Percentiles rank a stretch among this genome's conserved stretches.
phyloP scores from a whole-genome alignment of 2,797 vertebrate species.

The Myripristis jacobus region DNA sequence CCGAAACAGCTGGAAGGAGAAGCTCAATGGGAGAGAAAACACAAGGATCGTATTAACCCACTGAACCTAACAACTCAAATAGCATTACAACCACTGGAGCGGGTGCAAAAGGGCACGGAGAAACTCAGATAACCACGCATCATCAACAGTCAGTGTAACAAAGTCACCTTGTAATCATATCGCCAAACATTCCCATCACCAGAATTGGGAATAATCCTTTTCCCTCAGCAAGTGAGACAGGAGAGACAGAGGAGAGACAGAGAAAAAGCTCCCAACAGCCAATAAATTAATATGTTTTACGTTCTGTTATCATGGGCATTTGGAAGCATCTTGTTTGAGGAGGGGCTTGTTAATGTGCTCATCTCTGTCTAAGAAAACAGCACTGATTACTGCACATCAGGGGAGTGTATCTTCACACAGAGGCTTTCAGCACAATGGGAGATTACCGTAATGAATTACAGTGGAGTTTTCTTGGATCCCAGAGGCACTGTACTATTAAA shows the following conservation, averaged over 20 bases:
- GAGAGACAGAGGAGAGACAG: slow-evolving; percentile 2
- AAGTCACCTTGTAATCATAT: slow-evolving; percentile 33
- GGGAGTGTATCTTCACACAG: slow-evolving; percentile 6
- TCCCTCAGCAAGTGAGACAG: slow-evolving; percentile 3
- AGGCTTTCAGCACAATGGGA: too few relatives aligned
- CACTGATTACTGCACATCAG: slow-evolving; percentile 9
- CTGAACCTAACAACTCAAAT: slow-evolving; percentile 53
- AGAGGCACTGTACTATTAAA: not conserved
- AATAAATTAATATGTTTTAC: slow-evolving; percentile 74
- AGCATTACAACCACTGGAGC: slow-evolving; percentile 48
- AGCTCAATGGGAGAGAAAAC: slow-evolving; percentile 64
- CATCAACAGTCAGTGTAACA: slow-evolving; percentile 33
- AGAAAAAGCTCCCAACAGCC: slow-evolving; percentile 53
- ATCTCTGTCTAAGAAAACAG: slow-evolving; percentile 36
- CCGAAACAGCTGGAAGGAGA: slow-evolving; percentile 69
- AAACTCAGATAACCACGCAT: slow-evolving; percentile 45
- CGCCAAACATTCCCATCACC: slow-evolving; percentile 27
- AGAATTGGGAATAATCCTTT: slow-evolving; percentile 51
- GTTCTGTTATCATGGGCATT: slow-evolving; percentile 57
- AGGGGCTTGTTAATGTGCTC: slow-evolving; percentile 55
- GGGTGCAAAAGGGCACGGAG: slow-evolving; percentile 14
- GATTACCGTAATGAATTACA: not conserved
- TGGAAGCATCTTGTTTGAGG: slow-evolving; percentile 53
- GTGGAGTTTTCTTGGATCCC: not conserved
- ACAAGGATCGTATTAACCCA: slow-evolving; percentile 66